These are phyloP conservation scores for Bos indicus DNA, from an alignment of 2,113 vertebrate species.

Conservation along the genomic window DNA sequence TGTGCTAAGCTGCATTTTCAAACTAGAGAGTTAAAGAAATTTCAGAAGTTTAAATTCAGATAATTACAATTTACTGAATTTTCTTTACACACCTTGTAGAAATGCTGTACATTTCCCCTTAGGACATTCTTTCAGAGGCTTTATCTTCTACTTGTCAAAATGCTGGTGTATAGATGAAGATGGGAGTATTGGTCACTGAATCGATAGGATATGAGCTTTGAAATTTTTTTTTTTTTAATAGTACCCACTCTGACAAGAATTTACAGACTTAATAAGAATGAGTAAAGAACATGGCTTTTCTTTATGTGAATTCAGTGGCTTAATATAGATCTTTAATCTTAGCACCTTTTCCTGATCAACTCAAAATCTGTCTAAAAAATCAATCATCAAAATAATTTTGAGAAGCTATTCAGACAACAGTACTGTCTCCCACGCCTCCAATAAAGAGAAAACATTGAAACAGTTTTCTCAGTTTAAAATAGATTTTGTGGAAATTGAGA, in stretches of 20 bases:
- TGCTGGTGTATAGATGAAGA: neutral
- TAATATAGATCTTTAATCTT: neutral
- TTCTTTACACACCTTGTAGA: neutral
- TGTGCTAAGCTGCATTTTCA: neutral
- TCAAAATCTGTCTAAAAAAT: neutral
- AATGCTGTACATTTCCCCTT: neutral
- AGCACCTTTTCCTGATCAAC: neutral
- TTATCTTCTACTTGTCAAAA: constrained; percentile 10
- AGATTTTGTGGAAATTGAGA: constrained; percentile 8
- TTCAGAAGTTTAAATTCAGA: neutral
- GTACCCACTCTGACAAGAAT: neutral
- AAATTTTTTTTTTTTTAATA: neutral
- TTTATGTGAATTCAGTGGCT: neutral
- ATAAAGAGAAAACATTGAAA: neutral
- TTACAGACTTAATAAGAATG: neutral
- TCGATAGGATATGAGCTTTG: neutral
- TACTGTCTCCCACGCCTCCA: accelerated
- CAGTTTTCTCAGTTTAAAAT: neutral
- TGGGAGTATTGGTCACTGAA: neutral
- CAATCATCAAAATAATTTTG: constrained; percentile 1
- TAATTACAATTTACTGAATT: neutral
- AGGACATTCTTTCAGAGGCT: neutral
- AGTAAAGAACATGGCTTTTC: neutral
- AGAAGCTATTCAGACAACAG: neutral
- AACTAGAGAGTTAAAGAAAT: neutral